phyloP scores from a whole-genome alignment of 2,888 invertebrate species.

The Nephrocerus scutellatus region DNA sequence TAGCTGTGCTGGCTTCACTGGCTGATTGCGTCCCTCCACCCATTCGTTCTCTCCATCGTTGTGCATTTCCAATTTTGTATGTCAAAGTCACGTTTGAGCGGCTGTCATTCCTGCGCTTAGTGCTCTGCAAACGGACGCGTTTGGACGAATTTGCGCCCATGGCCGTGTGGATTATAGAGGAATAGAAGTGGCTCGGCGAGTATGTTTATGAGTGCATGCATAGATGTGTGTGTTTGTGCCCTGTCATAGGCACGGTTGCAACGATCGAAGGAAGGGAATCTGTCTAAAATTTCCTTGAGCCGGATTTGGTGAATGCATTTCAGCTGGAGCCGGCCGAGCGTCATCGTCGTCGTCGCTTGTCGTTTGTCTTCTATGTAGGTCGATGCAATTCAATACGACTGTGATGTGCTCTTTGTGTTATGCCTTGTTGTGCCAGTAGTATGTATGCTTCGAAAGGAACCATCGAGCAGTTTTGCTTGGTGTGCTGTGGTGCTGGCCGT shows the following conservation, averaged over 20 bases:
- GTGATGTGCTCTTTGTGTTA: conserved; percentile 5
- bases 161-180: conserved; percentile 14
- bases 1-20: conserved; percentile 7
- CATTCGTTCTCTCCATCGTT: background rate
- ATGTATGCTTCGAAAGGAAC: too few species aligned
- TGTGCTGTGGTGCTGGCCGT: too few species aligned
- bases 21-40: background rate
- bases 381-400: conserved; percentile 43
- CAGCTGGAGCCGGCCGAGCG: too few species aligned
- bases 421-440: conserved; percentile 1
- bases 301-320: conserved; percentile 18
- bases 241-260: too few species aligned
- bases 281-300: conserved; percentile 14
- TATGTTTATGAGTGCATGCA: conserved; percentile 22
- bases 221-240: conserved; percentile 20
- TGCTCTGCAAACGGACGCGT: background rate
- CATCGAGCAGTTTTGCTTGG: too few species aligned
- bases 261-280: background rate
- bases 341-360: conserved; percentile 12
- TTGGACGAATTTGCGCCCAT: conserved; percentile 20
- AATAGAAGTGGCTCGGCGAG: too few species aligned
- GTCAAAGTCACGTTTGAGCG: conserved; percentile 15
- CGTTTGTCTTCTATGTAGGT: conserved; percentile 44
- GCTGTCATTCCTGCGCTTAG: conserved; percentile 5
- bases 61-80: conserved; percentile 10